A percentile compares a stretch with the other conserved stretches of the same genome.
phyloP scores from a whole-genome alignment of 2,797 vertebrate genomes.

The Dicrostonyx torquatus region DNA sequence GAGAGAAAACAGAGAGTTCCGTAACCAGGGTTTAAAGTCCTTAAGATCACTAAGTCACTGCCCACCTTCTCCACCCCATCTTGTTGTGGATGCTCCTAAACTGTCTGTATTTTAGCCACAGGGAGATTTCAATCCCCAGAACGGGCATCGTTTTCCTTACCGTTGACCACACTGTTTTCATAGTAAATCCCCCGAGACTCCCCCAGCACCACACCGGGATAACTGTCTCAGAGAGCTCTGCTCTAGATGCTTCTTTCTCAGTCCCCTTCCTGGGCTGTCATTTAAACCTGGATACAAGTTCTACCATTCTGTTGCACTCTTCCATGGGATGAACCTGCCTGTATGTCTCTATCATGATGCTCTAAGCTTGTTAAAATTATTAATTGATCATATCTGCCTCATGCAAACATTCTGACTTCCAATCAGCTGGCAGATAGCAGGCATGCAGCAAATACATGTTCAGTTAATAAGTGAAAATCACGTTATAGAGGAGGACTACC shows the following conservation, averaged over 20 bases:
- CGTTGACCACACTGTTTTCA: not conserved
- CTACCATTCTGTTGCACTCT: not conserved
- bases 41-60: not conserved
- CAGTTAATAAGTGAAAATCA: conserved; percentile 33
- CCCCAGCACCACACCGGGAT: not conserved
- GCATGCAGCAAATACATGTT: not conserved
- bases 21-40: not conserved
- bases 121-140: not conserved
- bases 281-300: not conserved
- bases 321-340: not conserved
- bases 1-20: conserved; percentile 10
- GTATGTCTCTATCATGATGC: not conserved
- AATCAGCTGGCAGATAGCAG: not conserved
- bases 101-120: not conserved
- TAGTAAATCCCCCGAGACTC: not conserved
- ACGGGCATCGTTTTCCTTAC: not conserved
- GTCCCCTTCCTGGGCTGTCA: not conserved
- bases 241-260: conserved; percentile 2
- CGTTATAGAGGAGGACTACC: not conserved
- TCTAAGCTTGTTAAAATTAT: not conserved
- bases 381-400: not conserved
- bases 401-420: conserved; percentile 12
- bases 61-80: not conserved
- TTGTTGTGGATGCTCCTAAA: not conserved
- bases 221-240: not conserved